These are phyloP conservation scores for Drosophila testacea DNA, from an alignment of 2,888 invertebrate genomes.

Conservation along the genomic window DNA sequence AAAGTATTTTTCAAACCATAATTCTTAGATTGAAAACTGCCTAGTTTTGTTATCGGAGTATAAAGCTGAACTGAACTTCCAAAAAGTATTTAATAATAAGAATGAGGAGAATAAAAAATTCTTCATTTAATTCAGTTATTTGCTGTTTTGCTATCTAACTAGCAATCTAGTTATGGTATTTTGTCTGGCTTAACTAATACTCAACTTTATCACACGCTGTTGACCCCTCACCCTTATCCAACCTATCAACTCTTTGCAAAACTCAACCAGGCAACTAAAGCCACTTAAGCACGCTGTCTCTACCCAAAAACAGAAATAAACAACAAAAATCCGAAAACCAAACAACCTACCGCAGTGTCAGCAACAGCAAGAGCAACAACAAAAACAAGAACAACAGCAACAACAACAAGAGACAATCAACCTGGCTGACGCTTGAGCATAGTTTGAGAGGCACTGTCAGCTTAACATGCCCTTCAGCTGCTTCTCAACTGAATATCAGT, in stretches of 20 bases:
- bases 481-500: constrained; percentile 60
- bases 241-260: constrained; percentile 5
- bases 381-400: constrained; percentile 31
- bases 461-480: constrained; percentile 49
- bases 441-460: constrained; percentile 68
- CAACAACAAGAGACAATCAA: constrained; percentile 37
- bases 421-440: constrained; percentile 50
- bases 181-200: background rate
- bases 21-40: no score
- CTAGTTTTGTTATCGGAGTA: background rate
- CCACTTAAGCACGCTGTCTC: constrained; percentile 73
- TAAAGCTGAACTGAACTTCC: background rate
- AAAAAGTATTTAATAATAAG: background rate
- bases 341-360: constrained; percentile 74
- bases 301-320: constrained; percentile 35
- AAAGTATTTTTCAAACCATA: no score
- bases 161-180: constrained; percentile 4
- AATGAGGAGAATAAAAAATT: background rate
- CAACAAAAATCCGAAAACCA: constrained; percentile 48
- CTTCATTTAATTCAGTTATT: background rate
- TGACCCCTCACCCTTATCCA: constrained; percentile 17
- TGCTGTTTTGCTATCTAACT: background rate
- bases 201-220: constrained; percentile 40
- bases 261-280: constrained; percentile 42
- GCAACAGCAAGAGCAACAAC: constrained; percentile 19